Evolutionary conservation across 2,113 vertebrate species (phyloP), one percentile per base, ranked within the genome.

Genomic region (Chaetops frenatus): DNA sequence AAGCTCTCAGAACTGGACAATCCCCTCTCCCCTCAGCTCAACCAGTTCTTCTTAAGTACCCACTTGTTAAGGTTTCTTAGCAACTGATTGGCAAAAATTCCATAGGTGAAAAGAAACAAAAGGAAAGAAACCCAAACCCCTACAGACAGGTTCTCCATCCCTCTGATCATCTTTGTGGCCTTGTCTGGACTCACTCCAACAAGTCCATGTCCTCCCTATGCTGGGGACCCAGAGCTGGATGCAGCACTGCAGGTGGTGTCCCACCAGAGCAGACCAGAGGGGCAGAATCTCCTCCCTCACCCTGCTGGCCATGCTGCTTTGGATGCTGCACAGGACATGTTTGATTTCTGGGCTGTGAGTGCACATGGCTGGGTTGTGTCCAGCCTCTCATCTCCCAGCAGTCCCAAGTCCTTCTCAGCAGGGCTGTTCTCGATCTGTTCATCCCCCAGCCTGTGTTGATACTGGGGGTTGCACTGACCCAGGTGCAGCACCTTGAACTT

Each of bases 391-490:
- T 2, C 31, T 47, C 16, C 4, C 47, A 71, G n/a, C 54, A 28
- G 1, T 3, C 17, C 17, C 7, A 7, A 36, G 22, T 22, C 22
- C 33, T 54, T 36, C 8, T 54, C 2, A 2, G 4, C 38, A 62
- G 17, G 25, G 33, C 27, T 62, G 13, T 22, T 27, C 38, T 45
- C 3, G 0, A 17, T 61, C 33, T 16, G 15, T 23, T 71, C 10
- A 23, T 5, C 7, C 18, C 36, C 7, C 22, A 44, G 22, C 14
- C 31, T 53, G 18, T 19, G 45, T 2, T 45, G 38, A 1, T 60
- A 38, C 10, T 0, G 0, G 18, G 27, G 4, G 3, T 53, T 69
- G 18, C 22, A 7, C 33, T 11, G 5, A 38, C 15, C 10, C 15
- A 38, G 15, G 4, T n/a, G 4, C 28, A 78, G 22, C 12, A 28